phyloP scores from a whole-genome alignment of 2,797 vertebrate species.

The Pangasius larnaudii region DNA sequence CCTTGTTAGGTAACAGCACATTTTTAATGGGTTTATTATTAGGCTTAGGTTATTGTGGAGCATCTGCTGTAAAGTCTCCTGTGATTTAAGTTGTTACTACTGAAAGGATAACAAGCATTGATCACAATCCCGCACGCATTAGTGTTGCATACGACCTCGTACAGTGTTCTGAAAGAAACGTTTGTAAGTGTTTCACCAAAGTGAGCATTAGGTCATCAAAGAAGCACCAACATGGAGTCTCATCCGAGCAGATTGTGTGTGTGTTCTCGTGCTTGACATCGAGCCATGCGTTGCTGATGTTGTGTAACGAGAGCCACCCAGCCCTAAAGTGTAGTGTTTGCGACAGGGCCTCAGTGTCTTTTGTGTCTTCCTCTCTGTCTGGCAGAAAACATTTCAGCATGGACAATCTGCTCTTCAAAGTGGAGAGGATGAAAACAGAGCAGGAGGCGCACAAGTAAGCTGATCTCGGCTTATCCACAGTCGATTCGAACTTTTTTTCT shows the following conservation, averaged over 20 bases:
- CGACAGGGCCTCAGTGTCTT: background rate
- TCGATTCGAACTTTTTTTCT: background rate
- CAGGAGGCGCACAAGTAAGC: conserved; percentile 91
- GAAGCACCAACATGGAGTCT: background rate
- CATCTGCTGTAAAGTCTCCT: background rate
- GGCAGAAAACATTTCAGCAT: conserved; percentile 89
- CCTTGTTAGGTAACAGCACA: too few relatives aligned
- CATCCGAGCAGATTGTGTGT: background rate
- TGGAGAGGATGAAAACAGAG: conserved; percentile 92
- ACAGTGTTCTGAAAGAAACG: too few relatives aligned
- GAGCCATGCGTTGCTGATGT: background rate
- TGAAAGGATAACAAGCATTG: background rate
- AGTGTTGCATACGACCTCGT: background rate
- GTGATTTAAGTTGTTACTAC: background rate
- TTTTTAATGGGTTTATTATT: background rate
- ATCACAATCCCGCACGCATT: background rate
- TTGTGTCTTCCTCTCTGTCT: conserved; percentile 10
- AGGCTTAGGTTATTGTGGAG: too few relatives aligned
- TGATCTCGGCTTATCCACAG: background rate
- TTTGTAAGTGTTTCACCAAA: background rate
- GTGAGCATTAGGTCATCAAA: background rate
- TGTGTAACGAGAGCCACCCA: background rate
- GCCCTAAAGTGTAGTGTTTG: background rate
- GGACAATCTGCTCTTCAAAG: conserved; percentile 90
- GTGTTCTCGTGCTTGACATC: background rate